These are phyloP conservation scores for Erebia palarica DNA, from an alignment of 2,888 invertebrate species.

Conservation along the genomic window DNA sequence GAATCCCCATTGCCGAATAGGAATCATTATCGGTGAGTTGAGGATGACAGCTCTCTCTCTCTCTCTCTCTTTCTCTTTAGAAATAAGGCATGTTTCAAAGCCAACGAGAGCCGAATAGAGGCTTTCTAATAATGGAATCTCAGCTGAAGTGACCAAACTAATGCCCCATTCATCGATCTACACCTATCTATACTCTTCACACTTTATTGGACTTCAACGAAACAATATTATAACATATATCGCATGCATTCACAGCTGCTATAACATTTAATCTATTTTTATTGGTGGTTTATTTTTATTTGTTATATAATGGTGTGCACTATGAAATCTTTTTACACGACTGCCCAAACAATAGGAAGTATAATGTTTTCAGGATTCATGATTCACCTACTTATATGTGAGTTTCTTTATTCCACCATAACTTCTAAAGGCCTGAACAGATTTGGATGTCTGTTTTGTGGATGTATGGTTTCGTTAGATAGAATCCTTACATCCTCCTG, in stretches of 20 bases:
- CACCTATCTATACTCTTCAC: conserved; percentile 1
- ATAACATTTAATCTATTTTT: conserved; percentile 8
- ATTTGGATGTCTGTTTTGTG: too few species aligned
- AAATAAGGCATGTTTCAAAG: conserved; percentile 66
- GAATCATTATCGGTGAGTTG: conserved; percentile 91
- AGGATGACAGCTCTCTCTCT: conserved; percentile 55
- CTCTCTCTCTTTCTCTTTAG: conserved; percentile 40
- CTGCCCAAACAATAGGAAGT: too few species aligned
- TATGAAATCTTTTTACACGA: too few species aligned
- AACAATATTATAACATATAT: conserved; percentile 3
- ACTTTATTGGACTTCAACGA: background rate
- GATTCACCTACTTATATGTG: too few species aligned
- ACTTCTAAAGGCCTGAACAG: too few species aligned
- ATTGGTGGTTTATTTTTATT: background rate
- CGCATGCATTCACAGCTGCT: background rate
- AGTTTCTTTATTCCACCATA: too few species aligned
- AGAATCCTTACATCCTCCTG: too few species aligned
- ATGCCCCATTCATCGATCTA: background rate
- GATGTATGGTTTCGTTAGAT: too few species aligned
- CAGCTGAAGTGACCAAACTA: conserved; percentile 26
- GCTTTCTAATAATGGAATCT: conserved; percentile 52
- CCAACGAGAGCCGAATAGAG: conserved; percentile 68
- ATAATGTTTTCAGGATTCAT: too few species aligned
- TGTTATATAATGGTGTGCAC: background rate
- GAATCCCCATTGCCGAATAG: conserved; percentile 89